Evolutionary conservation across 2,113 vertebrate species (phyloP).

Genomic region (Eurystomus gularis): DNA sequence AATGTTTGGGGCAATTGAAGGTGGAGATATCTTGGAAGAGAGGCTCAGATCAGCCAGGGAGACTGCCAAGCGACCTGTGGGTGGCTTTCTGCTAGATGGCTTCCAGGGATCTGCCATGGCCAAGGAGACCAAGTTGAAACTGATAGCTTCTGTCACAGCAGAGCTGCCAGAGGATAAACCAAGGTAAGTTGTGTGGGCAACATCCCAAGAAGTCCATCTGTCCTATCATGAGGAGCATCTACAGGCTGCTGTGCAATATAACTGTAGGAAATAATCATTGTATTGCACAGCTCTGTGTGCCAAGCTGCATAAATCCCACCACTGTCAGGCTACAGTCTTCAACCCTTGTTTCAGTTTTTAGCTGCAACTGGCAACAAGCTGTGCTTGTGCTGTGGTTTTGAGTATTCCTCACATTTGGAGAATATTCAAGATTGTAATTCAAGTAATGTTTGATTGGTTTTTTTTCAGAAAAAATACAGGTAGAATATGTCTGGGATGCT

Average conservation of each 20-base stretch:
- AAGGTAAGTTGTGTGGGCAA: constrained; percentile 74
- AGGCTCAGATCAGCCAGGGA: constrained; percentile 90
- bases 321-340: neutral
- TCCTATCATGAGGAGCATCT: neutral
- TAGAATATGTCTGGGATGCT: neutral
- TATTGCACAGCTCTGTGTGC: neutral
- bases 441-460: neutral
- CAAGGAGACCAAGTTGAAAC: constrained; percentile 78
- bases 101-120: constrained; percentile 81
- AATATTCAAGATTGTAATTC: neutral
- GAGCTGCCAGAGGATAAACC: constrained; percentile 94
- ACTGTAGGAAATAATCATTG: neutral
- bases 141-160: constrained; percentile 83
- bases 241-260: neutral
- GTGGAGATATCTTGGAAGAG: constrained; percentile 90
- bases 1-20: constrained; percentile 92
- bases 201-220: neutral
- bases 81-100: constrained; percentile 92
- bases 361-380: neutral
- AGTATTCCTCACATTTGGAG: neutral
- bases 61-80: constrained; percentile 93
- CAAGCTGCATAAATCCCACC: neutral
- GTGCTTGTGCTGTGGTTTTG: neutral
- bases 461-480: neutral
- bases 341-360: neutral